Evolutionary conservation across 2,888 invertebrate genomes (phyloP).

Genomic region (Tenthredo amoena): DNA sequence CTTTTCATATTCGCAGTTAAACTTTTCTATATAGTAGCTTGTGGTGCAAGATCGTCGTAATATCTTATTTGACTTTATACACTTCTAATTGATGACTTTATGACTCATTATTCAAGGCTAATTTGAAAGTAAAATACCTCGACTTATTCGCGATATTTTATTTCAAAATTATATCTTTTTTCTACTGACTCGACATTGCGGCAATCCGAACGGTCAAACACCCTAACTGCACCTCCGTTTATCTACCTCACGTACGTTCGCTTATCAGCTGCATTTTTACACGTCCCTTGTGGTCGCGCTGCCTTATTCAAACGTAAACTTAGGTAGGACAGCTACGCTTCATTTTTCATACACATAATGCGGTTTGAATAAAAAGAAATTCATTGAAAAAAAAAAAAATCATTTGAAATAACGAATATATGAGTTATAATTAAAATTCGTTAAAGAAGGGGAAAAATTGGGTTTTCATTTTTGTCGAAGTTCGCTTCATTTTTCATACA

Average conservation of each 20-base stretch:
- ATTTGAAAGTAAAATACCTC: not conserved
- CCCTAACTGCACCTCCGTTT: conserved; percentile 36
- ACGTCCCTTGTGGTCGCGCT: not conserved
- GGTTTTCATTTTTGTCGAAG: no score
- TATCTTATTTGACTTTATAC: not conserved
- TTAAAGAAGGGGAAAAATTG: not conserved
- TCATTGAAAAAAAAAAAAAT: not conserved
- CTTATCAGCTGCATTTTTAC: conserved; percentile 48
- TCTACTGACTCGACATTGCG: conserved; percentile 1
- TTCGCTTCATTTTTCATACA: not conserved
- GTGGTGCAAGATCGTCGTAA: not conserved
- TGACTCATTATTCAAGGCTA: not conserved
- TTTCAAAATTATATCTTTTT: not conserved
- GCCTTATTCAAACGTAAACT: not conserved
- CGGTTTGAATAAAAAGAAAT: not conserved
- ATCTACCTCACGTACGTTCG: conserved; percentile 34
- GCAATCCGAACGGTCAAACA: conserved; percentile 40
- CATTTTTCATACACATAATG: not conserved
- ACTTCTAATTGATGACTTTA: not conserved
- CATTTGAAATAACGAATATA: not conserved
- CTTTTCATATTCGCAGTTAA: not conserved
- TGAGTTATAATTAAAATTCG: not conserved
- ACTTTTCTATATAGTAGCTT: not conserved
- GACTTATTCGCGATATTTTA: conserved; percentile 1
- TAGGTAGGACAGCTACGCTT: not conserved